Percentiles rank a stretch among this genome's conserved stretches.
phyloP scores from a whole-genome alignment of 1,140 invertebrate species.

The Pristionchus pacificus region DNA sequence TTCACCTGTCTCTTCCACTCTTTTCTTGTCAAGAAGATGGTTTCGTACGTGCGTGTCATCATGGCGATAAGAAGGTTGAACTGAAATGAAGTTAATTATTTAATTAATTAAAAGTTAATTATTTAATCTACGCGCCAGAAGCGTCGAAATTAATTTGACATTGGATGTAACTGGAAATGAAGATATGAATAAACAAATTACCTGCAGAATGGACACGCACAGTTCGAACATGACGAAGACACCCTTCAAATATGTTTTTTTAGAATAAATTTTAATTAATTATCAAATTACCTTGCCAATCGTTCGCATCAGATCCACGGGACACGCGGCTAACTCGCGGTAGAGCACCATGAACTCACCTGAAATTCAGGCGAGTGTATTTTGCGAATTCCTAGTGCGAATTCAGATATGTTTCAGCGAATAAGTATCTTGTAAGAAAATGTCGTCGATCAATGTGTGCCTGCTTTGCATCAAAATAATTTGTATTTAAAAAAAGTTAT shows the following conservation, averaged over 20 bases:
- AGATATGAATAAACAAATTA: no score
- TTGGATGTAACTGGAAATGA: no score
- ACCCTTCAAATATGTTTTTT: constrained; percentile 63
- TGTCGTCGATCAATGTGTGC: no score
- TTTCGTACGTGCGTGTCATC: constrained; percentile 98
- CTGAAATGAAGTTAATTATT: no score
- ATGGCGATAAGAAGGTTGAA: constrained; percentile 95
- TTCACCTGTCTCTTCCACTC: constrained; percentile 91
- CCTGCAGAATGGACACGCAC: constrained; percentile 84
- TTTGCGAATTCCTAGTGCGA: no score
- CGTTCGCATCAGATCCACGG: constrained; percentile 76
- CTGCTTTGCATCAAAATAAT: no score
- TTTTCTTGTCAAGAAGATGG: constrained; percentile 88
- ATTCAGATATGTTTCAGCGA: no score
- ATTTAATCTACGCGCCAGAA: no score
- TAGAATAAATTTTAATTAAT: not conserved
- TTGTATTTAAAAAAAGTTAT: no score
- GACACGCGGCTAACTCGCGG: constrained; percentile 75
- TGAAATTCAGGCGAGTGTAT: not conserved
- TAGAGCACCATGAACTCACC: constrained; percentile 86
- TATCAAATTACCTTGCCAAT: constrained; percentile 32
- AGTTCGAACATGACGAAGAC: constrained; percentile 92
- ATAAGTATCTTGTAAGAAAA: no score
- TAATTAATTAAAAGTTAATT: no score
- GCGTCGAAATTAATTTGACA: no score